Evolutionary conservation across 1,140 invertebrate species (phyloP).

Genomic region (Aphaenogaster floridana): DNA sequence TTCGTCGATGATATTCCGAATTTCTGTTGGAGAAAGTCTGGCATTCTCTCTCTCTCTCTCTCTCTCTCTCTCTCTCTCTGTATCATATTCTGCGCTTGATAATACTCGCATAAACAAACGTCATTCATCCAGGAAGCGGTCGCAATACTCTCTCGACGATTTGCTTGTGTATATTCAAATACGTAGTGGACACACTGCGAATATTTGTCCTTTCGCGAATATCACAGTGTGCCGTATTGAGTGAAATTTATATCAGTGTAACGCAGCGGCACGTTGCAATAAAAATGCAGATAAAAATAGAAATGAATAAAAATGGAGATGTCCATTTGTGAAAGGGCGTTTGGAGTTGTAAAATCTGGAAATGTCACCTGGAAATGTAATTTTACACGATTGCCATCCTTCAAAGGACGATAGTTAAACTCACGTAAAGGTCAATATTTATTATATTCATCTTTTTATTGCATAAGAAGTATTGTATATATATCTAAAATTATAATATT

Average conservation of each 20-base stretch:
- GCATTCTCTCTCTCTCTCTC: not conserved
- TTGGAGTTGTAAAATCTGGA: constrained; percentile 15
- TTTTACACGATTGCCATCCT: constrained; percentile 23
- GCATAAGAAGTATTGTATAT: not conserved
- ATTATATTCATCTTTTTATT: constrained; percentile 5
- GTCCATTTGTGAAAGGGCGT: constrained; percentile 17
- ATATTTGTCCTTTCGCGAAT: constrained; percentile 49
- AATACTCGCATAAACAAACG: constrained; percentile 44
- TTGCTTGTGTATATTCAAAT: not conserved
- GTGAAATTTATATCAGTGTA: constrained; percentile 50
- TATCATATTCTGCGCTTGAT: constrained; percentile 24
- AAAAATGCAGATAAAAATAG: constrained; percentile 55
- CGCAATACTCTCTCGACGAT: not conserved
- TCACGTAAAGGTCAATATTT: constrained; percentile 1
- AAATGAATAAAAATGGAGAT: constrained; percentile 51
- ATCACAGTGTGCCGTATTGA: constrained; percentile 23
- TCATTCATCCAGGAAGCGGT: constrained; percentile 12
- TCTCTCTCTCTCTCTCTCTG: constrained; percentile 1
- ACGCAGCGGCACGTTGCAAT: constrained; percentile 17
- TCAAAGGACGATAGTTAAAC: constrained; percentile 41
- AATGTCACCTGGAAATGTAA: constrained; percentile 27
- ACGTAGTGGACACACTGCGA: constrained; percentile 8
- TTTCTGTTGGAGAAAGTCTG: constrained; percentile 51
- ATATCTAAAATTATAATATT: not conserved
- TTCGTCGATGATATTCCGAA: constrained; percentile 53